Evolutionary conservation across 1,140 invertebrate genomes (phyloP), one percentile per base, ranked within the genome.

Genomic region (Campodea augens): DNA sequence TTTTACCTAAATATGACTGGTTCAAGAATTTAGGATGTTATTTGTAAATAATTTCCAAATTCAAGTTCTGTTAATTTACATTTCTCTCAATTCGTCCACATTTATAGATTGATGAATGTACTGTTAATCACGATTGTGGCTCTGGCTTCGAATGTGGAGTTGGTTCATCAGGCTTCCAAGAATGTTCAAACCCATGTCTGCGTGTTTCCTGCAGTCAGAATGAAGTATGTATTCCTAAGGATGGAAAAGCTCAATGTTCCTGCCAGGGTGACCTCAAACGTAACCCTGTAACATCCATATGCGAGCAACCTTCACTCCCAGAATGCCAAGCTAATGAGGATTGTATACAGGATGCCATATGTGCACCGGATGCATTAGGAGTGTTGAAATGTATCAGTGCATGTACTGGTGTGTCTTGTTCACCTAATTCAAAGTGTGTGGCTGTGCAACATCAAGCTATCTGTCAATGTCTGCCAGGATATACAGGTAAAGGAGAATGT

Each of bases 231-330:
- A 69, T 69, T 45, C 60, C 74, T 19, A 42, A 67, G 2, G 65
- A 64, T 13, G 72, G 72, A 5, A 71, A 72, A 53, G 77, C 83
- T 0, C 68, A 73, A 1, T 91, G 86, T 57, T 70, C 74, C 38
- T 91, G 86, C 56, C 70, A 72, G 46, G 71, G 77, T 18, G 71
- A 74, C 12, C 87, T 72, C 57, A 69, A 80, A 2, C 85, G 83
- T 77, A 87, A 90, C 60, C 81, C 85, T 1, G 69, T 83, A 2
- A 71, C 63, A 22, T 87, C 81, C 0, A 55, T 62, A 0, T 89
- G 86, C 57, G 83, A 88, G 57, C 82, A 85, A 63, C 84, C 84
- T 5, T 77, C 80, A 0, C 71, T 86, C 5, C 82, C 84, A 1
- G 81, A 84, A 54, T 90, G 85, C 54, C 66, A 70, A 38, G 60